Evolutionary conservation across 2,888 invertebrate species (phyloP).

Genomic region (Acanthopleura granulata): DNA sequence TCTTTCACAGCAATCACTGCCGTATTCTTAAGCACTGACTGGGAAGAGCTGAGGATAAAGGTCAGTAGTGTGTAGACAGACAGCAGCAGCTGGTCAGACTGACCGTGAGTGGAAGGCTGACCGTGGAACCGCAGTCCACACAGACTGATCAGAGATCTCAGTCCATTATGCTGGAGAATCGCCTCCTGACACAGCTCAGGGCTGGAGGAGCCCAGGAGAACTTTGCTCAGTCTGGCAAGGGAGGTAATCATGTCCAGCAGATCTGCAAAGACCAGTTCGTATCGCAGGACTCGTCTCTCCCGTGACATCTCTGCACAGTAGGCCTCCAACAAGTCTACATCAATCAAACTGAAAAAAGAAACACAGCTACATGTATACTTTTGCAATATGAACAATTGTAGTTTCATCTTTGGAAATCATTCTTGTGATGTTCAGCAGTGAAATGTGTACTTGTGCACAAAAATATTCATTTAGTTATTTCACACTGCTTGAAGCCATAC

Average conservation of each 20-base stretch:
- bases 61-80: not conserved
- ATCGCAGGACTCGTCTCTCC: conserved; percentile 37
- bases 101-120: not conserved
- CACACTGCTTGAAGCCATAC: no score
- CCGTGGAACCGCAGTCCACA: not conserved
- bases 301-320: conserved; percentile 45
- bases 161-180: not conserved
- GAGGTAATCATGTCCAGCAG: conserved; percentile 55
- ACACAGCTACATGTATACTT: no score
- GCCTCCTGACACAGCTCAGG: conserved; percentile 45
- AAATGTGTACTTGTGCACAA: no score
- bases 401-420: no score
- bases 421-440: no score
- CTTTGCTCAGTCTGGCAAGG: conserved; percentile 48
- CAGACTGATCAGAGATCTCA: not conserved
- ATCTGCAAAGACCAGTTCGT: conserved; percentile 54
- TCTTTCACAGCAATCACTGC: not conserved
- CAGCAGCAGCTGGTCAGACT: not conserved
- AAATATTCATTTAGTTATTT: no score
- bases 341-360: conserved; percentile 47
- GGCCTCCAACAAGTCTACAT: conserved; percentile 52
- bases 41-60: not conserved
- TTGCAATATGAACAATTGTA: no score
- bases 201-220: conserved; percentile 51
- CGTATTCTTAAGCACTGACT: conserved; percentile 20